Conservation (phyloP, 2,797 vertebrate genomes). For the Falco biarmicus region DNA sequence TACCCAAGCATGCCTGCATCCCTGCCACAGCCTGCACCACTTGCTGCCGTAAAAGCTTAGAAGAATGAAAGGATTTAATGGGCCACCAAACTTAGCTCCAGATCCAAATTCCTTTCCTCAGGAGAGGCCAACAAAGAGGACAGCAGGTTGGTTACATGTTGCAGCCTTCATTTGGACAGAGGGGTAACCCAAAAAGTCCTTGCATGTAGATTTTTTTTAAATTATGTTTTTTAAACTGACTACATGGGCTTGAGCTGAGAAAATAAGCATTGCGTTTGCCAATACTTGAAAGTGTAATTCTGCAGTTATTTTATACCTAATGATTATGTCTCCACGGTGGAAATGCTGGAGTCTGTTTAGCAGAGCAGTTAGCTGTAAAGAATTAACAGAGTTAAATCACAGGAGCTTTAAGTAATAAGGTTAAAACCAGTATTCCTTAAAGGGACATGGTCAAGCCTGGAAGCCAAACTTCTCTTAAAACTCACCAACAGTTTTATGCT, state of each 20-base stretch:
- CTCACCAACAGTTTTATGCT: not conserved
- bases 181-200: not conserved
- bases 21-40: not conserved
- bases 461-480: not conserved
- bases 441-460: not conserved
- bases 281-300: not conserved
- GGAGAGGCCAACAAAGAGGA: not conserved
- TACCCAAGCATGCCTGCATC: not conserved
- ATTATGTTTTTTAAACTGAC: not conserved
- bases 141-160: not conserved
- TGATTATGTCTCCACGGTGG: not conserved
- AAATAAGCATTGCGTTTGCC: not conserved
- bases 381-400: conserved; percentile 51
- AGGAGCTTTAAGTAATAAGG: conserved; percentile 54
- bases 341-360: not conserved
- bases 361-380: conserved; percentile 31
- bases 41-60: not conserved
- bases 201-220: not conserved
- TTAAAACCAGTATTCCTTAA: conserved; percentile 64
- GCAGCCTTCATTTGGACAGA: not conserved
- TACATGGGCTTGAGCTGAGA: not conserved
- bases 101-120: not conserved
- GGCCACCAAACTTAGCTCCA: not conserved
- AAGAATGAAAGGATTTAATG: not conserved
- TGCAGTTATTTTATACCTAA: not conserved